These are phyloP conservation scores for Tachuris rubrigastra DNA, from an alignment of 2,113 vertebrate species.

Conservation along the genomic window DNA sequence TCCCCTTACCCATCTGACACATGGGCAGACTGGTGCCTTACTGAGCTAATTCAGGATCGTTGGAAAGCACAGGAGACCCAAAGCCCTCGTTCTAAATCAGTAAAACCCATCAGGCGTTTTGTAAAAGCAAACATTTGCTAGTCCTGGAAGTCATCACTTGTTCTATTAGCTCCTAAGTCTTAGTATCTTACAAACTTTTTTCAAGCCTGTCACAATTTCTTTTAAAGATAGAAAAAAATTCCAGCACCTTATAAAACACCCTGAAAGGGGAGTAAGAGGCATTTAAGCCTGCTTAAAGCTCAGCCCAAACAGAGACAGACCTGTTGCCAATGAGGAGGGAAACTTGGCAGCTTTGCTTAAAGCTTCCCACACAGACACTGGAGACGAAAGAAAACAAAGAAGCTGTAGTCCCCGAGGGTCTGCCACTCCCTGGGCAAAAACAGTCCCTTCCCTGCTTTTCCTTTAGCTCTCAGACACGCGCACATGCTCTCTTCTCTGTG, in stretches of 20 bases:
- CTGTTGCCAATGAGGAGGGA: conserved; percentile 34
- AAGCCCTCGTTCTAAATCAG: not conserved
- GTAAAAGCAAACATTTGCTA: not conserved
- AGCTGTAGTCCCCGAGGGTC: not conserved
- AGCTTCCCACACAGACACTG: conserved; percentile 12
- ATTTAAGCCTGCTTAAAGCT: conserved; percentile 1
- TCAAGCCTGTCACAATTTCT: not conserved
- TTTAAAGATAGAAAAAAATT: not conserved
- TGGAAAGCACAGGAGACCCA: not conserved
- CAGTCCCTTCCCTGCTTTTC: not conserved
- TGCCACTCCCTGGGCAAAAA: conserved; percentile 26
- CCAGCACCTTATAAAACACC: not conserved
- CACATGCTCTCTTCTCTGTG: not conserved
- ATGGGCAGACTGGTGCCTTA: not conserved
- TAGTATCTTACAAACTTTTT: not conserved
- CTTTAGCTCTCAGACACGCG: not conserved
- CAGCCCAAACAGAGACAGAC: not conserved
- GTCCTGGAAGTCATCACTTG: not conserved
- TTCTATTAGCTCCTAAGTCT: not conserved
- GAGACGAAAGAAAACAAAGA: conserved; percentile 30
- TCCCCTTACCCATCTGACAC: not conserved
- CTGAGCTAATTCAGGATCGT: not conserved
- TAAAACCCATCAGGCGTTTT: not conserved
- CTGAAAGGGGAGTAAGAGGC: not conserved
- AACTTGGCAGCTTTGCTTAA: conserved; percentile 48